Evolutionary conservation across 2,797 vertebrate species (phyloP), one percentile per base, ranked within the genome.

Genomic region (Eulemur albifrons): DNA sequence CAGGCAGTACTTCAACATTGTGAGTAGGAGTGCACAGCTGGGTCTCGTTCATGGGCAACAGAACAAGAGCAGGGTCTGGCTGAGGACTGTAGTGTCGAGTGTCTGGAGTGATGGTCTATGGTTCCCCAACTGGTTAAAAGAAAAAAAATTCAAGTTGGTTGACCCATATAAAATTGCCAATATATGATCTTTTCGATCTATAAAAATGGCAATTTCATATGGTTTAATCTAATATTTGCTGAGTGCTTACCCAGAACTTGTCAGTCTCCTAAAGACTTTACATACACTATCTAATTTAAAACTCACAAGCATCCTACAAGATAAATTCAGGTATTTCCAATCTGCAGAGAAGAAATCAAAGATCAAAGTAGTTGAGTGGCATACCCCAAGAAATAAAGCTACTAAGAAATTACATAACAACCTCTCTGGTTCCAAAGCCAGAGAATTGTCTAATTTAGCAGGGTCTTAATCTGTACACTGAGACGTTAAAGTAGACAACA

Each of bases 281-380:
- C 48, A 77, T 7, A 72, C 6, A 38, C 10, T 61, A 79, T 13
- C 18, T 30, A 93, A 75, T 18, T 18, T 38, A 69, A 95, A 82
- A 69, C 27, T 45, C 69, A 1, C 59, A 76, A 84, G 23, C 12
- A 63, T 5, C 9, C 25, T 69, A 27, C 23, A 91, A 35, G 48
- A 94, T 85, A 67, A 76, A 72, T 15, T 85, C 17, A 43, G 0
- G 52, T 83, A 12, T 67, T 14, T 88, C 5, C 27, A 87, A 4
- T 59, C 8, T 82, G 84, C 15, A 93, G 43, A 61, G 18, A 95
- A 4, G 38, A 90, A 90, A 88, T 23, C 21, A 81, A 93, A 90
- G 43, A 88, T 45, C 20, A 50, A 63, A 65, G 32, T 43, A 7
- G 7, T 93, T 8, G 10, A 5, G 4, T 70, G 63, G 95, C n/a